Conservation (phyloP, 2,797 vertebrate species). For the Chloroceryle amazona region DNA sequence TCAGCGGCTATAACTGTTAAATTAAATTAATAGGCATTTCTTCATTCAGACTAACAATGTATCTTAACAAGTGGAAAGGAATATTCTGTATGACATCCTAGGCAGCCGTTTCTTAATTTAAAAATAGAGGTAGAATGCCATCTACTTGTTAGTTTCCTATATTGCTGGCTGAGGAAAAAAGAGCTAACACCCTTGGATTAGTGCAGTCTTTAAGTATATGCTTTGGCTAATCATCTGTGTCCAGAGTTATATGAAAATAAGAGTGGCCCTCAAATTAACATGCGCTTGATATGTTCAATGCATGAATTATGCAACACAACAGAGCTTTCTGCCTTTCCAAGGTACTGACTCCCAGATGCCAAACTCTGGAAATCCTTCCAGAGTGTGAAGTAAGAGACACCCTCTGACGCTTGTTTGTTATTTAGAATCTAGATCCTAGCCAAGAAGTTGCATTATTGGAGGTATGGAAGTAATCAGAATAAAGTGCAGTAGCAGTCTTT, state of each 20-base stretch:
- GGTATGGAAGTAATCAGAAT: background rate
- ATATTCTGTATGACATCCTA: background rate
- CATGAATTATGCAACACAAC: background rate
- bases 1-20: background rate
- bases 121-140: constrained; percentile 82
- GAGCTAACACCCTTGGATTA: background rate
- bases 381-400: background rate
- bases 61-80: background rate
- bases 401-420: background rate
- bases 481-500: background rate
- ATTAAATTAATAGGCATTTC: constrained; percentile 36
- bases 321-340: background rate
- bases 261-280: background rate
- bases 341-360: background rate
- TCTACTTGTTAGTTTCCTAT: constrained; percentile 81
- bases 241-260: background rate
- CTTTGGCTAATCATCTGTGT: background rate
- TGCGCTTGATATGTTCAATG: background rate
- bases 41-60: constrained; percentile 20
- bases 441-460: background rate
- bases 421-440: background rate
- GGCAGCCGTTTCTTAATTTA: constrained; percentile 27
- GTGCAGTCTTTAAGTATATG: background rate
- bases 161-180: constrained; percentile 28
- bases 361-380: background rate